Conservation (phyloP, 2,797 vertebrate species). For the Cossypha caffra region DNA sequence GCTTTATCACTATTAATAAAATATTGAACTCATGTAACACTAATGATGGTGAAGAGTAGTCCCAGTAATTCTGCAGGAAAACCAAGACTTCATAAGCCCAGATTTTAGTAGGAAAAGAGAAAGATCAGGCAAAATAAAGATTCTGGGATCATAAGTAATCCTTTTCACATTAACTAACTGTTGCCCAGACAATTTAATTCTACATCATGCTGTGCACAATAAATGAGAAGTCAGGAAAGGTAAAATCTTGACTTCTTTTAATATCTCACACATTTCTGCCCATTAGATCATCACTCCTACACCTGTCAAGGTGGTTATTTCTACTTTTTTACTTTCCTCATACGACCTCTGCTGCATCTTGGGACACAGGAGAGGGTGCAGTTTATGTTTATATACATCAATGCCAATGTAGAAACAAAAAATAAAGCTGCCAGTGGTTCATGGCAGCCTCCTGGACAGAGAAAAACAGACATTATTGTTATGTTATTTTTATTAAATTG, state of each 20-base stretch:
- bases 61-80: not conserved
- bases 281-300: not conserved
- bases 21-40: not conserved
- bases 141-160: not conserved
- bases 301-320: not conserved
- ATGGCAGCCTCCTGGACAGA: not conserved
- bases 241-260: not conserved
- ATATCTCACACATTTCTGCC: not conserved
- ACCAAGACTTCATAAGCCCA: not conserved
- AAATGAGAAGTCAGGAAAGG: not conserved
- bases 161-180: not conserved
- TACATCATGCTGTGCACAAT: not conserved
- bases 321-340: not conserved
- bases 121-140: not conserved
- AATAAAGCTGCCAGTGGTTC: not conserved
- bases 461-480: not conserved
- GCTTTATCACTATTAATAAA: not conserved
- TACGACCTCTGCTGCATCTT: not conserved
- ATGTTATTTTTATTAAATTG: not conserved
- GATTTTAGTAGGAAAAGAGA: not conserved
- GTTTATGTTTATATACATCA: not conserved
- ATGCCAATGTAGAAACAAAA: not conserved
- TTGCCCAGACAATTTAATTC: not conserved
- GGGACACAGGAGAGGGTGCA: not conserved
- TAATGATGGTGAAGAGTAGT: not conserved